Percentiles rank a stretch among this genome's conserved stretches.
Evolutionary conservation across 1,140 invertebrate species (phyloP).

Genomic region (Zophobas atratus): DNA sequence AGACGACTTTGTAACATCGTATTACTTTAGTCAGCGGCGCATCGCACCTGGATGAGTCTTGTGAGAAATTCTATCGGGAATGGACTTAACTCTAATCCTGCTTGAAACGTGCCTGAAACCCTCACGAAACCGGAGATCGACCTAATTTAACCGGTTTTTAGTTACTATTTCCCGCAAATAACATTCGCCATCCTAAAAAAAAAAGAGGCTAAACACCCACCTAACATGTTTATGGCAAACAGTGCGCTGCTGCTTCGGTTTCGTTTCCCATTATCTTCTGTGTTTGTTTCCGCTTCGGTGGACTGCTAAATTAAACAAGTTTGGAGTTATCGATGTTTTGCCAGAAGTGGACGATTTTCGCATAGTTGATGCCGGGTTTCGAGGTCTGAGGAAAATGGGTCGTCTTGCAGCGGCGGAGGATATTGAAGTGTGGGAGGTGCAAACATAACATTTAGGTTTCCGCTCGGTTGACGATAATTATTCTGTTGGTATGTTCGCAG

Average conservation of each 20-base stretch:
- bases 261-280: slow-evolving; percentile 20
- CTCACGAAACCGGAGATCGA: slow-evolving; percentile 30
- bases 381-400: too few relatives aligned
- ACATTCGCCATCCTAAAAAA: too few relatives aligned
- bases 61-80: slow-evolving; percentile 18
- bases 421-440: too few relatives aligned
- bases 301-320: slow-evolving; percentile 35
- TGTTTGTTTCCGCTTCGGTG: slow-evolving; percentile 28
- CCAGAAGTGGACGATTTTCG: too few relatives aligned
- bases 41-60: slow-evolving; percentile 10
- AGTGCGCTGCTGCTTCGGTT: too few relatives aligned
- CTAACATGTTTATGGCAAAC: too few relatives aligned
- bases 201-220: too few relatives aligned
- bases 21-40: slow-evolving; percentile 3
- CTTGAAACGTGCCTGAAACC: slow-evolving; percentile 36
- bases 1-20: slow-evolving; percentile 10
- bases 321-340: slow-evolving; percentile 6
- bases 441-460: too few relatives aligned
- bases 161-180: slow-evolving; percentile 19
- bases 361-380: too few relatives aligned
- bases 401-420: too few relatives aligned
- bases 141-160: slow-evolving; percentile 37
- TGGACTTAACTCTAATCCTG: slow-evolving; percentile 26
- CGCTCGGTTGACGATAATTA: too few relatives aligned
- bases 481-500: too few relatives aligned